These are phyloP conservation scores for Synanthedon myopaeformis DNA, from an alignment of 2,888 invertebrate genomes.

Conservation along the genomic window DNA sequence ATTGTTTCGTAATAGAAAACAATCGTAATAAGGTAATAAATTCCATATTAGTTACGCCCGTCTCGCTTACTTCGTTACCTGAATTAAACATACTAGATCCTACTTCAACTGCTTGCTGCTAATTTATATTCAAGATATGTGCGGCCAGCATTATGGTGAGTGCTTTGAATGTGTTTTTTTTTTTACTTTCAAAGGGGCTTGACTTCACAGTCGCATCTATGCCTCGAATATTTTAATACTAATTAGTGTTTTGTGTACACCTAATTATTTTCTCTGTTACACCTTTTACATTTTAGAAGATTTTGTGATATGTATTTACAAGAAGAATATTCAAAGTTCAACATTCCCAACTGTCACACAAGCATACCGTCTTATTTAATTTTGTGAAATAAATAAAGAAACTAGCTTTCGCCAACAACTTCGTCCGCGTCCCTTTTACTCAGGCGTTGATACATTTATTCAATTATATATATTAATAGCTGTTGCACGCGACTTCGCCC, in stretches of 20 bases:
- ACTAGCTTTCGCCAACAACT: too few relatives aligned
- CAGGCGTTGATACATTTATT: too few relatives aligned
- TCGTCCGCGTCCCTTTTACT: too few relatives aligned
- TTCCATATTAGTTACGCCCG: slow-evolving; percentile 43
- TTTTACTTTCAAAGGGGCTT: slow-evolving; percentile 25
- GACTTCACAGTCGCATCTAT: slow-evolving; percentile 32
- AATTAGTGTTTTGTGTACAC: slow-evolving; percentile 36
- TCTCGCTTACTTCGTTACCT: slow-evolving; percentile 32
- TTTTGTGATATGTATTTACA: slow-evolving; percentile 17
- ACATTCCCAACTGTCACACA: too few relatives aligned
- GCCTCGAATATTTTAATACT: slow-evolving; percentile 54
- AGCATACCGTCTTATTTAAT: too few relatives aligned
- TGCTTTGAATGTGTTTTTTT: slow-evolving; percentile 33
- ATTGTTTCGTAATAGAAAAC: slow-evolving; percentile 46
- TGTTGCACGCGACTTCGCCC: too few relatives aligned
- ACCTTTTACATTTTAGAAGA: slow-evolving; percentile 11
- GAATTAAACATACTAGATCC: slow-evolving; percentile 4
- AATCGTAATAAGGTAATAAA: slow-evolving; percentile 48
- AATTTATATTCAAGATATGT: slow-evolving; percentile 54
- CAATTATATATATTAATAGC: too few relatives aligned
- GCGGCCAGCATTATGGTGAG: slow-evolving; percentile 32
- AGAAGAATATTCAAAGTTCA: slow-evolving; percentile 2
- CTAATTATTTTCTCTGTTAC: slow-evolving; percentile 25
- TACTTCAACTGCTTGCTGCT: slow-evolving; percentile 25
- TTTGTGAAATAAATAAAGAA: too few relatives aligned